Evolutionary conservation across 1,140 invertebrate species (phyloP).

Genomic region (Trichogramma pretiosum): DNA sequence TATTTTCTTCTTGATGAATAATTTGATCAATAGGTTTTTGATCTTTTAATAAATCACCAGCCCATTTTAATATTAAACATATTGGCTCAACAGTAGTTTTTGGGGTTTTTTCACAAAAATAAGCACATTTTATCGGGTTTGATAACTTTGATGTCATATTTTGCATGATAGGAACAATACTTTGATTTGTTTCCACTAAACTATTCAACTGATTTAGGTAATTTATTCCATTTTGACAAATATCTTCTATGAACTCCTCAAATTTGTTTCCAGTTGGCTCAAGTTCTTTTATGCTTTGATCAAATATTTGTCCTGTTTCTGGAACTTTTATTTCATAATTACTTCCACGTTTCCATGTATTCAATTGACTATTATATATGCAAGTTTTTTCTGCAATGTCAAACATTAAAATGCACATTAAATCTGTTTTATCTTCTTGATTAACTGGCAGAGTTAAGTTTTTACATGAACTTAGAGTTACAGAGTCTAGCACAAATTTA

Average conservation of each 20-base stretch:
- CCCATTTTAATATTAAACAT: slow-evolving; percentile 7
- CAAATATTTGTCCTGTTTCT: neutral
- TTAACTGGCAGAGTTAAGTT: neutral
- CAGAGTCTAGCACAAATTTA: slow-evolving; percentile 1
- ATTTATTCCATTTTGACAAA: slow-evolving; percentile 1
- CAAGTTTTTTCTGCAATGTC: slow-evolving; percentile 10
- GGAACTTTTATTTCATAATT: neutral
- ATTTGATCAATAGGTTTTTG: neutral
- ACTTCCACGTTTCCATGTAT: neutral
- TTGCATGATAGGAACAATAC: neutral
- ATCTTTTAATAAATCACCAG: neutral
- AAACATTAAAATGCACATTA: slow-evolving; percentile 3
- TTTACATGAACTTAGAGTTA: neutral
- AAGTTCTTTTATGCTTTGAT: slow-evolving; percentile 1
- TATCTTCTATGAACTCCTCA: neutral
- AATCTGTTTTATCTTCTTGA: neutral
- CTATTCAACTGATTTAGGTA: neutral
- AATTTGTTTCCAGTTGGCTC: neutral
- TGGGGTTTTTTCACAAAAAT: slow-evolving; percentile 1
- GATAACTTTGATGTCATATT: slow-evolving; percentile 4
- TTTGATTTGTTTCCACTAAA: neutral
- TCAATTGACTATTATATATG: neutral
- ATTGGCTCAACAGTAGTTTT: neutral
- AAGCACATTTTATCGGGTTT: neutral
- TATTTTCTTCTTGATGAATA: neutral